A percentile compares a stretch with the other conserved stretches of the same genome.
These are phyloP conservation scores for Mus musculus DNA, from an alignment of 2,113 vertebrate genomes.

Conservation along the genomic window GRCm39 chr6:32611501-32612000, in stretches of 20 bases:
- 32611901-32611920: background rate
- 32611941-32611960: constrained; percentile 7
- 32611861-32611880: constrained; percentile 17
- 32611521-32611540: background rate
- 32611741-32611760: background rate
- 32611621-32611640: background rate
- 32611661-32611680: background rate
- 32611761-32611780: background rate
- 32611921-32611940: background rate
- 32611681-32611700: no score
- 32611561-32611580: background rate
- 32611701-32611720: background rate
- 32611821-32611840: constrained; percentile 29
- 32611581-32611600: background rate
- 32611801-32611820: constrained; percentile 7
- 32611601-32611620: background rate
- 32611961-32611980: constrained; percentile 1
- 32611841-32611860: constrained; percentile 40
- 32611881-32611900: background rate
- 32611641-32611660: background rate
- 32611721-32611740: background rate
- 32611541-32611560: background rate
- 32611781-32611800: constrained; percentile 19
- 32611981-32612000: background rate
- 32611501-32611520: background rate